Evolutionary conservation across 2,888 invertebrate genomes (phyloP).

Genomic region (Argyra leucocephala): DNA sequence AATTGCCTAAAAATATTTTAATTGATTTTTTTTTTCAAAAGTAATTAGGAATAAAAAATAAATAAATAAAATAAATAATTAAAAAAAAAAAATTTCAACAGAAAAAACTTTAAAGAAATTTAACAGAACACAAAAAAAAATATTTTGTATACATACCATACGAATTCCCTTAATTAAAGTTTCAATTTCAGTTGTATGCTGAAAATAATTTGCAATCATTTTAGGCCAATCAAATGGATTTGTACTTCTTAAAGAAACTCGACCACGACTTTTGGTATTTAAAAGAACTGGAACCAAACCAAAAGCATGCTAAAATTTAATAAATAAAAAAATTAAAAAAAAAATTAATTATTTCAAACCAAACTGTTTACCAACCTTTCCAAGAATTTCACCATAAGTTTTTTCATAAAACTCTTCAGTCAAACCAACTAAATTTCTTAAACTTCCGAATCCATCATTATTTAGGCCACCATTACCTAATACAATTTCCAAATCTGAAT

Average conservation of each 20-base stretch:
- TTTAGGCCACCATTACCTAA: constrained; percentile 67
- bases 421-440: constrained; percentile 54
- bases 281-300: constrained; percentile 33
- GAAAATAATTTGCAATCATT: constrained; percentile 51
- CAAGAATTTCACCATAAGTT: constrained; percentile 37
- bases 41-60: no score
- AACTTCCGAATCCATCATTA: constrained; percentile 59
- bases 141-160: constrained; percentile 17
- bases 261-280: constrained; percentile 43
- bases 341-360: constrained; percentile 20
- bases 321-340: constrained; percentile 25
- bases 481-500: constrained; percentile 72
- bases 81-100: no score
- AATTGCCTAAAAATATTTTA: constrained; percentile 49
- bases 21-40: no score
- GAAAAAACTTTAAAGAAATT: no score
- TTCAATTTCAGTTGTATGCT: constrained; percentile 42
- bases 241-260: constrained; percentile 44
- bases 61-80: no score
- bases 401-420: constrained; percentile 42
- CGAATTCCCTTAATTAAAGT: constrained; percentile 37
- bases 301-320: constrained; percentile 21
- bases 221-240: constrained; percentile 47
- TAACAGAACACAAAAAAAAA: no score
- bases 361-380: constrained; percentile 26